Percentiles rank a stretch among this genome's conserved stretches.
These are phyloP conservation scores for Xenentodon cancila DNA, from an alignment of 2,797 vertebrate genomes.

Conservation along the genomic window DNA sequence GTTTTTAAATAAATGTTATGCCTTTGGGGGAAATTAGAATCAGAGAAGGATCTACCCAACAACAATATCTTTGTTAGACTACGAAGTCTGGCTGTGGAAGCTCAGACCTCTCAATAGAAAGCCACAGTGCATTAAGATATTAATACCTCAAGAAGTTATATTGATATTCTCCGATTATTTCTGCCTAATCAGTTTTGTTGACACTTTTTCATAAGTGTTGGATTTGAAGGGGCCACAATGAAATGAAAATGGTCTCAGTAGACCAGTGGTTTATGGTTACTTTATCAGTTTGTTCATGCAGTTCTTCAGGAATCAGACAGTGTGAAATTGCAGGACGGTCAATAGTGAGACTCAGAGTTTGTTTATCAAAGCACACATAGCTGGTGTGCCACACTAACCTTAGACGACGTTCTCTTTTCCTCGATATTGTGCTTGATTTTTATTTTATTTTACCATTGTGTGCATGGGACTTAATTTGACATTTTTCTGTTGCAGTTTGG, in stretches of 20 bases:
- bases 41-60: neutral
- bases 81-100: neutral
- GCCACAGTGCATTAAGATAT: too few species aligned
- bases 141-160: too few species aligned
- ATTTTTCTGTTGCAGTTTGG: slow-evolving; percentile 24
- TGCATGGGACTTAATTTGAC: slow-evolving; percentile 14
- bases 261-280: slow-evolving; percentile 51
- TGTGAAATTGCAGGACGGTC: slow-evolving; percentile 78
- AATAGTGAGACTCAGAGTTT: slow-evolving; percentile 54
- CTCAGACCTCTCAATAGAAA: neutral
- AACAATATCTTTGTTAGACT: neutral
- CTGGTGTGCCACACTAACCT: slow-evolving; percentile 37
- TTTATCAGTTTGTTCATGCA: slow-evolving; percentile 74
- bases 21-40: neutral
- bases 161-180: slow-evolving; percentile 2
- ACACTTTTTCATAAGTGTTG: slow-evolving; percentile 14
- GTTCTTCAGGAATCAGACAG: slow-evolving; percentile 64
- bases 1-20: slow-evolving; percentile 4
- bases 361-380: slow-evolving; percentile 48
- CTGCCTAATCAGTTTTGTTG: slow-evolving; percentile 32
- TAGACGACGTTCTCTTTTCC: slow-evolving; percentile 17
- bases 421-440: slow-evolving; percentile 27
- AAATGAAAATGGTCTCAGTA: slow-evolving; percentile 52
- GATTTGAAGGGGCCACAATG: slow-evolving; percentile 44
- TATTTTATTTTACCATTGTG: slow-evolving; percentile 9